Evolutionary conservation across 1,140 invertebrate genomes (phyloP), one percentile per base, ranked within the genome.

Genomic region (Pinna nobilis): DNA sequence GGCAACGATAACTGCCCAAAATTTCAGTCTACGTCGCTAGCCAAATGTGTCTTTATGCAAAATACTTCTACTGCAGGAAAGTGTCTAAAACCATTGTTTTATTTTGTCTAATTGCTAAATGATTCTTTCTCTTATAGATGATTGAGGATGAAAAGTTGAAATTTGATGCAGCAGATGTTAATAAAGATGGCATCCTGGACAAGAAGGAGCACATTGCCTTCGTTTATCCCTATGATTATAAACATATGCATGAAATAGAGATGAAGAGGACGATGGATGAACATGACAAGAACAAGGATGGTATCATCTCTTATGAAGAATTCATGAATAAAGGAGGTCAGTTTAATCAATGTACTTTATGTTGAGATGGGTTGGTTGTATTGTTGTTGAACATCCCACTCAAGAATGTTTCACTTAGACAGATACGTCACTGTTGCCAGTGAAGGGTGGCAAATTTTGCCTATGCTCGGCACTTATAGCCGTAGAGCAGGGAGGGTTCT

Each of bases 161-260:
- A 87, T 99, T 98, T 89, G 87, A 93, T 63, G 93, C 93, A 7
- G 97, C 97, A 3, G 98, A 99, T 91, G 80, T 90, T 25, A 93
- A 99, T 87, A 92, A 93, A 50, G 96, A 99, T 90, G 94, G 94
- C 3, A 87, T 90, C 53, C 91, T 99, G 33, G 91, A 94, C 81
- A 82, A 91, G 30, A 89, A 93, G 25, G 98, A 99, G 90, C 98
- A 96, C 90, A 90, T 94, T 80, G 92, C 94, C 9, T 99, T 98
- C 86, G 93, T 94, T 44, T 96, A 97, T 90, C 97, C 98, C 0
- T 97, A 98, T 89, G 97, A 99, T 87, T 94, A 95, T 89, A 92
- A 93, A 44, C 91, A 93, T 81, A 99, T 99, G 97, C 92, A 95
- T 80, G 92, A 94, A 28, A 89, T 94, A 61, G 92, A 98, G 73